Evolutionary conservation across 2,113 vertebrate genomes (phyloP), one percentile per base, ranked within the genome.

Genomic region (Empidonax alnorum): DNA sequence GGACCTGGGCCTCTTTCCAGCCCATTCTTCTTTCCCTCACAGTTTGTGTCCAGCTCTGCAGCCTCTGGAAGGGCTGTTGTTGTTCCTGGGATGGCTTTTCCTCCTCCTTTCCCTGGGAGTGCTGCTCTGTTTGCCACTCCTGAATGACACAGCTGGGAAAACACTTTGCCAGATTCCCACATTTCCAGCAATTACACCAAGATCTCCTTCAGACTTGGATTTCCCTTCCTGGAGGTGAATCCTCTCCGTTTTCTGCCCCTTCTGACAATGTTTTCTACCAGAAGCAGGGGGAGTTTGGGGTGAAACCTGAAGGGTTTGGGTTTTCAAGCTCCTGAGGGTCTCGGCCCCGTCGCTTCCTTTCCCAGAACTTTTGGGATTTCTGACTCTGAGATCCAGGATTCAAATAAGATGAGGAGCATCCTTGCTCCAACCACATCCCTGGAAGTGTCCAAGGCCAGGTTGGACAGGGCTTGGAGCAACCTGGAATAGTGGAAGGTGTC

Each of bases 11-110:
- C 94, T 86, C 73, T 91, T 95, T 79, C 79, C 89, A 92, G 83
- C 81, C 89, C 85, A 75, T 89, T 94, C 55, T 92, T 89, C 81
- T 92, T 83, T 35, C 72, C 85, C 82, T 89, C 75, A 55, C 75
- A 49, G 49, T 89, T 89, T 85, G 71, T 85, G 66, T 65, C 49
- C 73, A 91, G 88, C 76, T 89, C 59, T 68, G 75, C 76, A 86
- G 88, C 10, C 88, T 82, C 62, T 71, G 91, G 82, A 93, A 93
- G 76, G 80, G 79, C 80, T 35, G 37, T 24, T 0, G 3, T 76
- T 85, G 3, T 76, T 89, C 80, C 65, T 1, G 14, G 84, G 66
- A 82, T 89, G 73, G 84, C 65, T 93, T 91, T 91, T 91, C 84
- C 88, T 91, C 25, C 59, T 81, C 80, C 66, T 93, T 82, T 77